Evolutionary conservation across 2,797 vertebrate genomes (phyloP), one percentile per base, ranked within the genome.

Genomic region (Premnoplex brunnescens): DNA sequence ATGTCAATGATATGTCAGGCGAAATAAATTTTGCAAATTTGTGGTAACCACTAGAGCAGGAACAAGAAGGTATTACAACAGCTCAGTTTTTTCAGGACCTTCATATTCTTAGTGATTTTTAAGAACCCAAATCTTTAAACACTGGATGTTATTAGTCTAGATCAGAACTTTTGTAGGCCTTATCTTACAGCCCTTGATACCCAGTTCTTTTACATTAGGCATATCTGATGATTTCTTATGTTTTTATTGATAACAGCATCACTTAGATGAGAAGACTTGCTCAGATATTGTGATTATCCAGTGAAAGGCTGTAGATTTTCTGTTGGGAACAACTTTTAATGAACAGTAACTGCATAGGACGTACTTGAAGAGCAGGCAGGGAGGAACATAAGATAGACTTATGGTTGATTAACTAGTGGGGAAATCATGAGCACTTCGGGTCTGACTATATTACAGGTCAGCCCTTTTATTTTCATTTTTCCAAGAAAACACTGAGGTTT

Each of bases 401-500:
- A 63, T 17, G 12, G 12, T 18, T 71, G 49, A 37, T 80, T 78
- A 83, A 48, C 6, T 20, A 1, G 1, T 19, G 7, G 6, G 17
- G 12, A 86, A 66, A 78, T 58, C 17, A 68, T 13, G 16, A 71
- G 13, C 22, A 49, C 13, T 54, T 49, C 32, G 32, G 37, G 30
- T 43, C 24, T 68, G 12, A 26, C 12, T 71, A 5, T 52, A 22
- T 43, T 44, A n/a, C 14, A 77, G 5, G 7, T 66, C 51, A 34
- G 6, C 2, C 26, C 10, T 66, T 77, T 72, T 27, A 52, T 6
- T 26, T 41, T 43, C 19, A 41, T 43, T 21, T 52, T 78, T 41
- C 2, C 5, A 51, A 36, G 34, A 75, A 87, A 74, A 51, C 9
- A 36, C 3, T 32, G 8, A 1, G 12, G 0, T 3, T 46, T 68